Evolutionary conservation across 2,113 vertebrate species (phyloP), one percentile per base, ranked within the genome.

Genomic region (Taurulus bubalis): DNA sequence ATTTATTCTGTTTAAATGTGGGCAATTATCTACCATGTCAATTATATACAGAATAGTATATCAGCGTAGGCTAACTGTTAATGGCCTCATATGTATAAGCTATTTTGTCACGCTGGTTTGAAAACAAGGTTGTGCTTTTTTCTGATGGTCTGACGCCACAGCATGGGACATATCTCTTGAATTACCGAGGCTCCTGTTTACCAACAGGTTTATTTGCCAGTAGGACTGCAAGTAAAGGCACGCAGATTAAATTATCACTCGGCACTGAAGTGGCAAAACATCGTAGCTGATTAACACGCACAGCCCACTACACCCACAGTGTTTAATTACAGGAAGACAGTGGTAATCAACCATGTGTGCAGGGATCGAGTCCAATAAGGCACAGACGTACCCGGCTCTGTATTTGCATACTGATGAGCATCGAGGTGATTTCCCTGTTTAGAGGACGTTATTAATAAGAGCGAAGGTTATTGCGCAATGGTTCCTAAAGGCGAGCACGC

Each of bases 401-500:
- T 1, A 18, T 74, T 45, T 84, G 80, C 80, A 83, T 81, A 58
- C n/a, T 34, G 75, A 83, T 83, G 80, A 74, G 72, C 32, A 38
- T 58, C 32, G 30, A 34, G 47, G 30, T 59, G 47, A 51, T 56
- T 38, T 79, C 62, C 49, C 60, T 20, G 24, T 74, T 32, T 24
- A 62, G 64, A 82, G 74, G 81, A 67, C 71, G 18, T 70, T 32
- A n/a, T n/a, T n/a, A n/a, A n/a, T n/a, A 15, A 11, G 28, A n/a
- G 47, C 1, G 34, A 67, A 6, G 73, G 24, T 63, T 18, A 9
- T 53, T 30, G 7, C 51, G 32, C 14, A 56, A 4, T 28, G 75
- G 40, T 15, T 56, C 38, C 69, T 22, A 16, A 8, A 73, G 75
- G 49, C 47, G 32, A 65, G 85, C 89, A 89, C 86, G 85, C 85